Base-by-base conservation (phyloP, 1,140 invertebrate species). In the Drosophila pallidifrons region DNA sequence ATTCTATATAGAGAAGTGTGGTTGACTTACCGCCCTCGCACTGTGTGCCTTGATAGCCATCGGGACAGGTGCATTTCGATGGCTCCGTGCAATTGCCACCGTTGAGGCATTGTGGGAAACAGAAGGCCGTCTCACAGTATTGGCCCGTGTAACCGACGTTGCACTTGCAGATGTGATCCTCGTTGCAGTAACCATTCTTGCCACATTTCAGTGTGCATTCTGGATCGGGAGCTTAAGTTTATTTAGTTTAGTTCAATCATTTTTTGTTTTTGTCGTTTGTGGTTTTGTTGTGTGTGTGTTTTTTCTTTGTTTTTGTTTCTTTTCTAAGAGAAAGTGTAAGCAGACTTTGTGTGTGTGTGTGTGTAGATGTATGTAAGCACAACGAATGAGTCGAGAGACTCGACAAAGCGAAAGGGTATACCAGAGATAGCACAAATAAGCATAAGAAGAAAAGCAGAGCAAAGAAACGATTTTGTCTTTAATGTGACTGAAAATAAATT, bases 31-130 rank as follows among this genome's bases (percentile, higher is more conserved):
- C 97, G 94, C 97, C 97, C 95, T 98, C 97, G 92, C 97, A 98
- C 87, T 98, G 96, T n/a, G 96, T 94, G 46, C 97, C 97, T 93
- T 98, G 97, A 93, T 97, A 98, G 20, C 97, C 97, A 28, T 95
- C 94, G 15, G 96, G 96, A 92, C 97, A 98, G 55, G 95, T 96
- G 91, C 97, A 98, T 0, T 96, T 93, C 7, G 97, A 97, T 7
- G 97, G 97, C 10, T 96, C 96, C 28, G 96, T 96, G 91, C 98
- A 98, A 83, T 96, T 97, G 1, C 97, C 98, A 2, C 97, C 97
- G 92, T 98, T 98, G 95, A 98, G 96, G 89, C 98, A 98, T 87
- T 97, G 96, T 41, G 98, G 97, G 94, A 98, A 98, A 89, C 98
- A 98, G 3, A 98, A 94, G 16, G 97, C 97, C 71, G 96, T 97